Percentiles rank a stretch among this genome's conserved stretches.
phyloP scores from a whole-genome alignment of 2,888 invertebrate species.

The Drosophila peninsularis region DNA sequence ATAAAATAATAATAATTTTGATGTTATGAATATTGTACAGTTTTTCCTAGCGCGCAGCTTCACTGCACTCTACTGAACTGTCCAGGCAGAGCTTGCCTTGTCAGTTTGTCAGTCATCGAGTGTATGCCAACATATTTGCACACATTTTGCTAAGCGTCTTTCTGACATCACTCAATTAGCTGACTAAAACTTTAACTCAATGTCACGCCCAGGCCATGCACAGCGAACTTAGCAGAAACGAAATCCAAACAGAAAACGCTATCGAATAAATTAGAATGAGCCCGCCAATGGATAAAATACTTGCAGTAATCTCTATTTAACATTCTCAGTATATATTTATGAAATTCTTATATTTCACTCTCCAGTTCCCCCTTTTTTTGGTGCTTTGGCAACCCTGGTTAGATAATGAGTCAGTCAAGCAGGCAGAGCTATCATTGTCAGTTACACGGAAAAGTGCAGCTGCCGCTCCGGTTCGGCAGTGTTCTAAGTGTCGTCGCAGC shows the following conservation, averaged over 20 bases:
- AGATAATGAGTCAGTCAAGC: slow-evolving; percentile 58
- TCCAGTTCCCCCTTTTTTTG: neutral
- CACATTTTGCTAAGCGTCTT: too few relatives aligned
- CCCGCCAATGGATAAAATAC: too few relatives aligned
- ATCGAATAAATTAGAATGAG: neutral
- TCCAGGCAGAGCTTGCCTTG: neutral
- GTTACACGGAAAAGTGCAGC: slow-evolving; percentile 72
- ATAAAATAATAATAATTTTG: too few relatives aligned
- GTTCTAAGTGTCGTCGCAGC: slow-evolving; percentile 41
- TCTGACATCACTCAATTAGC: too few relatives aligned
- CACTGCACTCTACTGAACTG: neutral
- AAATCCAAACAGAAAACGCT: neutral
- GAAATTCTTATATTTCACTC: neutral
- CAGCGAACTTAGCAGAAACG: too few relatives aligned
- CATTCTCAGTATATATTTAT: neutral
- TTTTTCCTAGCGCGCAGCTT: too few relatives aligned
- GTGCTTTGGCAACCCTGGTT: slow-evolving; percentile 54
- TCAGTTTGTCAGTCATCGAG: too few relatives aligned
- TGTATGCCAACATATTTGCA: too few relatives aligned
- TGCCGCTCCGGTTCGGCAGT: slow-evolving; percentile 47
- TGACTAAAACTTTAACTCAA: too few relatives aligned
- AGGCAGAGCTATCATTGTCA: slow-evolving; percentile 69
- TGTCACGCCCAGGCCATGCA: too few relatives aligned
- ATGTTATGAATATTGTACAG: too few relatives aligned
- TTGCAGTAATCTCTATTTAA: too few relatives aligned